Base-by-base conservation (phyloP, 2,888 invertebrate genomes). In the Leptinotarsa haldemani region DNA sequence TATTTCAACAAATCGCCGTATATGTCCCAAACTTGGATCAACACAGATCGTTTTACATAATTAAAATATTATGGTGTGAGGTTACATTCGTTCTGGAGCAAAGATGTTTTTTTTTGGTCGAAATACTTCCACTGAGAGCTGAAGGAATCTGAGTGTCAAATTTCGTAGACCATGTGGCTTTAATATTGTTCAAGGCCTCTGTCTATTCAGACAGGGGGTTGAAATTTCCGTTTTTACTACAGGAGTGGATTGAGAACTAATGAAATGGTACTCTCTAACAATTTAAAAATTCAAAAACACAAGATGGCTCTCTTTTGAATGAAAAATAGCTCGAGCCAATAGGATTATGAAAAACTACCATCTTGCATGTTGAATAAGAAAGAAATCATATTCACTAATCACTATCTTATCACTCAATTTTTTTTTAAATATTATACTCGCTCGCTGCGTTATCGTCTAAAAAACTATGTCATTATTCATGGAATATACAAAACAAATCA, bases 81-180 rank as follows among this genome's bases (percentile, higher is more conserved):
- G 56, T 68, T 68, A 56, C 56, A 56, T 25, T 52, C 66, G 30
- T 68, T 52, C 46, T 52, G 22, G 56, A 46, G 46, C 53, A 46
- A n/a, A 40, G 52, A 20, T 66, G 48, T 7, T 9, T 58, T 40
- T 65, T 67, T 68, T 68, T 68, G 22, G 68, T 58, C 68, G 68
- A 68, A 56, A 56, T 52, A 47, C 68, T 68, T 52, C 53, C 40
- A 67, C 18, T 53, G 67, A 53, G 67, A 67, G 53, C 53, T 68
- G 70, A 74, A 75, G 77, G 76, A 80, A 81, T 80, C 71, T 74
- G 72, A 78, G 78, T 81, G 78, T 81, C 81, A 74, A 76, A 78
- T 81, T 81, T 80, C 81, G 47, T 40, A 66, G 58, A 75, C 75
- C 81, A 81, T 81, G 80, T 81, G 81, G 73, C 76, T 70, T 63